Evolutionary conservation across 2,797 vertebrate species (phyloP), one percentile per base, ranked within the genome.

Genomic region (Tachyglossus aculeatus): DNA sequence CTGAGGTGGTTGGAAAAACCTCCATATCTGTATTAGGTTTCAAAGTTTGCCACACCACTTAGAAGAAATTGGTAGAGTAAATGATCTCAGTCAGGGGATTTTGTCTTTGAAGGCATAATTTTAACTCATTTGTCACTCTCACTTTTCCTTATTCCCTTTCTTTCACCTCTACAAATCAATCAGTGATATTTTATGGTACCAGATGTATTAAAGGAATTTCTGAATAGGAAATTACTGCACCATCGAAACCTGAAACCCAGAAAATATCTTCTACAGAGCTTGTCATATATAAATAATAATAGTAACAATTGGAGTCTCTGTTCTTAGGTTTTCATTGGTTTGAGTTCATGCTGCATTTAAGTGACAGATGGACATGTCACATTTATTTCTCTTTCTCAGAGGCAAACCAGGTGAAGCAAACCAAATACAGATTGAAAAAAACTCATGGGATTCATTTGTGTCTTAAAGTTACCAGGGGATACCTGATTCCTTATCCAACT

Each of bases 251-350:
- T 38, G 22, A 59, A 81, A 12, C 36, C 27, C 64, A 32, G 52
- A 81, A 74, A 83, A 59, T 54, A 81, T 60, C 72, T 31, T 58
- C 41, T 70, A 61, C 55, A 83, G 48, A 16, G n/a, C 40, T 45
- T 52, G 79, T 64, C 29, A 77, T 50, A 43, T 63, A 34, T 3
- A 19, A 6, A 21, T 10, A 29, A 19, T 15, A 48, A 27, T 80
- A 74, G 62, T 85, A 78, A 78, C 80, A 36, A 45, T 78, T 65
- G 51, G 32, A 19, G 78, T 43, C 25, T 61, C 86, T 82, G 52
- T 55, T 82, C 59, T 69, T 81, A 51, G 79, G 76, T 69, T 88
- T 21, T 6, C 34, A 87, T 64, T 87, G 76, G 77, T 80, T 74
- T 75, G 64, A 79, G 57, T 22, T 14, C 33, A 53, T 83, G n/a